phyloP scores from a whole-genome alignment of 2,888 invertebrate species.

The Drosophila paranaensis region DNA sequence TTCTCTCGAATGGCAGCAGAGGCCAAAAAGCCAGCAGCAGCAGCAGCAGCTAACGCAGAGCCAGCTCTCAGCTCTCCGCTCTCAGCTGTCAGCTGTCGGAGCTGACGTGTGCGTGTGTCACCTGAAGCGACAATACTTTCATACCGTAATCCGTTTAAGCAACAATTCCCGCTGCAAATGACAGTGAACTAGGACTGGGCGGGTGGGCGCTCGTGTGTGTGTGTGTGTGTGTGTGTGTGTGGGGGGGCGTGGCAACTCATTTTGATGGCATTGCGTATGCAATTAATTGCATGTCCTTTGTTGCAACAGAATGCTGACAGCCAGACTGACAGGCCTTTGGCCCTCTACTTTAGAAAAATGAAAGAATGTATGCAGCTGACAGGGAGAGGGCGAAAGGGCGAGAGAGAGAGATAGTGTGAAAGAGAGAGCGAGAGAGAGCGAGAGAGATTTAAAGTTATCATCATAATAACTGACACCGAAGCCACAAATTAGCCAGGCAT shows the following conservation, averaged over 20 bases:
- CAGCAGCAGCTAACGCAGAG: conserved; percentile 14
- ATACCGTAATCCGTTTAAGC: conserved; percentile 68
- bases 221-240: neutral
- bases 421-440: no score
- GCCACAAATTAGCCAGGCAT: conserved; percentile 47
- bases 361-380: conserved; percentile 27
- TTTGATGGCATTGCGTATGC: conserved; percentile 32
- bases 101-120: conserved; percentile 30
- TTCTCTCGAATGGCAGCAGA: conserved; percentile 53
- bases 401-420: neutral
- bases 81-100: conserved; percentile 66
- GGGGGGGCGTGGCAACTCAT: conserved; percentile 2
- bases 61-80: conserved; percentile 29
- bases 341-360: conserved; percentile 40
- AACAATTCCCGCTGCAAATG: conserved; percentile 61
- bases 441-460: conserved; percentile 14
- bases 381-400: neutral
- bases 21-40: conserved; percentile 7
- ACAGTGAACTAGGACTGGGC: conserved; percentile 20
- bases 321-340: conserved; percentile 40
- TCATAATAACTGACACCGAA: conserved; percentile 3
- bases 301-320: conserved; percentile 42
- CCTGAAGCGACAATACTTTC: conserved; percentile 35
- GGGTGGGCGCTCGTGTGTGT: no score
- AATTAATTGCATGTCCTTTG: conserved; percentile 59